Evolutionary conservation across 2,797 vertebrate genomes (phyloP).

Genomic region (Salarias fasciatus): DNA sequence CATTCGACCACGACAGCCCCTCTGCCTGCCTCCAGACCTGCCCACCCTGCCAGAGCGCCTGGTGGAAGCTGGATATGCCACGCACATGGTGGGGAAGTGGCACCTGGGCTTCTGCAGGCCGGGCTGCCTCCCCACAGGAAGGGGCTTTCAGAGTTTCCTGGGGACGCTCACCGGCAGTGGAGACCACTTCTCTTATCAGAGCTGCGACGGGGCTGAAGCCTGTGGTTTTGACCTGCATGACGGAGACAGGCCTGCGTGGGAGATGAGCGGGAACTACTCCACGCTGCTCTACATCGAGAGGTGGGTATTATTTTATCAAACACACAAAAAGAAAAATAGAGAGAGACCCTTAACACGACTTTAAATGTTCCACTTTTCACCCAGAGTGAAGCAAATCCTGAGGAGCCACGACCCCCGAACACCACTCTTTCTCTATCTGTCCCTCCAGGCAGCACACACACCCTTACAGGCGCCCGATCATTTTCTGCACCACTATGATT

Average conservation of each 20-base stretch:
- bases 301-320: conserved; percentile 39
- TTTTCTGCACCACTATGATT: conserved; percentile 87
- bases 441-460: conserved; percentile 92
- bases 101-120: conserved; percentile 93
- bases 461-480: conserved; percentile 88
- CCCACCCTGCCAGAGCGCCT: conserved; percentile 91
- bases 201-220: conserved; percentile 91
- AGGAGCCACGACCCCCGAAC: conserved; percentile 83
- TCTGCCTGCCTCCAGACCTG: conserved; percentile 90
- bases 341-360: background rate
- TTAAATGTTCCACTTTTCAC: conserved; percentile 24
- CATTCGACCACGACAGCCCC: conserved; percentile 92
- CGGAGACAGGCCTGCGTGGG: conserved; percentile 90
- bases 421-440: conserved; percentile 92
- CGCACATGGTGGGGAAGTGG: conserved; percentile 98
- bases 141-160: conserved; percentile 93
- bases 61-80: conserved; percentile 88
- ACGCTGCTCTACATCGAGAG: conserved; percentile 86
- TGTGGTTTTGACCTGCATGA: conserved; percentile 96
- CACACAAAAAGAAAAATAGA: background rate
- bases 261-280: conserved; percentile 91
- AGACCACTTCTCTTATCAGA: conserved; percentile 94
- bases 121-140: conserved; percentile 90
- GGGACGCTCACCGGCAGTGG: conserved; percentile 93
- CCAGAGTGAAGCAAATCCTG: conserved; percentile 89